These are phyloP conservation scores for Alouatta palliata DNA, from an alignment of 2,113 vertebrate species.

Conservation along the genomic window DNA sequence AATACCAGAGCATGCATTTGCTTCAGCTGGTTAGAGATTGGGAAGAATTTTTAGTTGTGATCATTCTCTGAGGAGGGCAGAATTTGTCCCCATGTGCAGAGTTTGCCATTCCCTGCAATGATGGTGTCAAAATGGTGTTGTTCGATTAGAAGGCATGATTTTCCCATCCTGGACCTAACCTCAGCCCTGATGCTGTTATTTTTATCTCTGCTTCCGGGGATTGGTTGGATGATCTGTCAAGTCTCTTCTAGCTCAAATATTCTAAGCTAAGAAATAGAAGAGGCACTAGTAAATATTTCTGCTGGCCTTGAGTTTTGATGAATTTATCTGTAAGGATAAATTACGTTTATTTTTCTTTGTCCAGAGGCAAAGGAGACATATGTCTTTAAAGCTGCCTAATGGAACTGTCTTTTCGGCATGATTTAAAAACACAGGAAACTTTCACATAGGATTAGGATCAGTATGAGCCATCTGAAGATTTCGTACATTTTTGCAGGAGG, in stretches of 20 bases:
- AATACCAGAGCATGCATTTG: background rate
- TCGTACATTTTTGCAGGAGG: constrained; percentile 4
- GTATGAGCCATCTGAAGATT: background rate
- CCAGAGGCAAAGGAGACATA: constrained; percentile 47
- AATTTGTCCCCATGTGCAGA: rapidly evolving
- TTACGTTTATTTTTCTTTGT: constrained; percentile 72
- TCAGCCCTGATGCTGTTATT: constrained; percentile 36
- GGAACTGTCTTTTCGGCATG: constrained; percentile 51
- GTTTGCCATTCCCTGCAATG: background rate
- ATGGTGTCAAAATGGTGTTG: background rate
- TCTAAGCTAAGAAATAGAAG: constrained; percentile 43
- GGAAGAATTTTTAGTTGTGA: background rate
- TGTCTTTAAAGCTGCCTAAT: constrained; percentile 61
- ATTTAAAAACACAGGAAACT: constrained; percentile 59
- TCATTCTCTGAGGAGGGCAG: background rate
- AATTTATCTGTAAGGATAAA: constrained; percentile 71
- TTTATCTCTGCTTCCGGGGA: constrained; percentile 50
- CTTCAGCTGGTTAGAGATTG: background rate
- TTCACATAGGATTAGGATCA: constrained; percentile 59
- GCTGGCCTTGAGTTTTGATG: constrained; percentile 66
- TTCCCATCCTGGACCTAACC: background rate
- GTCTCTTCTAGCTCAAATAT: constrained; percentile 42
- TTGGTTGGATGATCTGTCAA: constrained; percentile 52
- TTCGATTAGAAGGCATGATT: background rate
- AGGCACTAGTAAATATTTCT: constrained; percentile 56